Base-by-base conservation (phyloP, 2,797 vertebrate species). In the Furcifer pardalis region DNA sequence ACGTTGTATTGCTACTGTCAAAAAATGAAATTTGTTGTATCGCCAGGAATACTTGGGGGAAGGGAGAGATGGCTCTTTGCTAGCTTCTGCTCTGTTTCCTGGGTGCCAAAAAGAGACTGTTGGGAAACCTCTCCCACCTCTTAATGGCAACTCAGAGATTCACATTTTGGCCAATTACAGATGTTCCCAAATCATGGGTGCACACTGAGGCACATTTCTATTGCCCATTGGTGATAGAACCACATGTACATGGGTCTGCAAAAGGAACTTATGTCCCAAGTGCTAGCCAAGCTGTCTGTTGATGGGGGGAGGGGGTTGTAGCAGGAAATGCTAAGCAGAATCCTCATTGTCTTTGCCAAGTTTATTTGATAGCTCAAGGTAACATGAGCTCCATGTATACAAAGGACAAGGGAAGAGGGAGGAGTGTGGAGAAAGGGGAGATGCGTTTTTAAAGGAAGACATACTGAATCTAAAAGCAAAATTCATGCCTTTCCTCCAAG, bases 191-290 rank as follows among this genome's bases (percentile, higher is more conserved):
- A 87, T 94, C 92, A 94, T 79, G 0, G 0, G 7, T 63, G 81
- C 91, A 93, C 69, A 63, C 86, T 91, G 91, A 89, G 78, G 69
- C 87, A 91, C 91, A 93, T 91, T 91, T 93, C 90, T 88, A 84
- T 82, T 91, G 85, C 84, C 90, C 86, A 88, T 89, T 1, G 0
- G 86, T 91, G 89, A 89, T 81, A 66, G 75, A 92, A 85, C 79
- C 65, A 81, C 77, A 68, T 83, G 82, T 90, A 90, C 77, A 85
- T 92, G 85, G 79, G 0, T 90, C 74, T 84, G 76, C 0, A 1
- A 66, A 83, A 72, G 92, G 84, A 86, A 91, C 87, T 91, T 88
- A 87, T 94, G 88, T 87, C 85, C 87, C 80, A 10, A 74, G 1
- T 76, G 81, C 78, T 88, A 86, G 44, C 42, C 73, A 42, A 77